Percentiles rank a stretch among this genome's conserved stretches.
Evolutionary conservation across 2,888 invertebrate genomes (phyloP).

Genomic region (Pterobdella sp.): DNA sequence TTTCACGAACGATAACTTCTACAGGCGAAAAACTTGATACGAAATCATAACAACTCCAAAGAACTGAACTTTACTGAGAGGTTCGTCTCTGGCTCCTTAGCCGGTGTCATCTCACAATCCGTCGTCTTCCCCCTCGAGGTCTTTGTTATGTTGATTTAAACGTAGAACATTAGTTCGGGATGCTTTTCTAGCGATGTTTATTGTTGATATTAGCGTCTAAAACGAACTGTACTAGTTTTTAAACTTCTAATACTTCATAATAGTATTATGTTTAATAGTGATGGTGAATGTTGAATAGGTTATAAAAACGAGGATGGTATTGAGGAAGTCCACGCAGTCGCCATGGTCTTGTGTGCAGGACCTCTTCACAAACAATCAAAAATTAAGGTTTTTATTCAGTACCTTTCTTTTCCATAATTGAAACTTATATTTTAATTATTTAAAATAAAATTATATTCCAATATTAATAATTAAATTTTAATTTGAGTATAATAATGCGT

Average conservation of each 20-base stretch:
- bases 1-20: constrained; percentile 30
- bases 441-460: neutral
- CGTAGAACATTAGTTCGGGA: too few species aligned
- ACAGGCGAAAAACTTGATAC: constrained; percentile 33
- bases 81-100: constrained; percentile 85
- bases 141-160: too few species aligned
- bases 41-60: constrained; percentile 52
- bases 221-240: neutral
- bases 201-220: neutral
- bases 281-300: too few species aligned
- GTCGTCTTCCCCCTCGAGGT: constrained; percentile 94
- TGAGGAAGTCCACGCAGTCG: constrained; percentile 10
- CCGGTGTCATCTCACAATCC: constrained; percentile 90
- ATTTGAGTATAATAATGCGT: too few species aligned
- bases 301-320: constrained; percentile 21
- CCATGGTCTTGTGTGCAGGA: constrained; percentile 17
- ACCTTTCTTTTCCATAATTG: neutral
- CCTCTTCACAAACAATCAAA: constrained; percentile 17
- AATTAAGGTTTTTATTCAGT: neutral
- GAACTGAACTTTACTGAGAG: constrained; percentile 65
- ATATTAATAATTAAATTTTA: too few species aligned
- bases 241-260: neutral
- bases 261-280: too few species aligned
- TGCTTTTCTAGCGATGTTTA: too few species aligned
- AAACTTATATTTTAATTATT: neutral